phyloP scores from a whole-genome alignment of 2,888 invertebrate species.

The Hirudinaria manillensis region DNA sequence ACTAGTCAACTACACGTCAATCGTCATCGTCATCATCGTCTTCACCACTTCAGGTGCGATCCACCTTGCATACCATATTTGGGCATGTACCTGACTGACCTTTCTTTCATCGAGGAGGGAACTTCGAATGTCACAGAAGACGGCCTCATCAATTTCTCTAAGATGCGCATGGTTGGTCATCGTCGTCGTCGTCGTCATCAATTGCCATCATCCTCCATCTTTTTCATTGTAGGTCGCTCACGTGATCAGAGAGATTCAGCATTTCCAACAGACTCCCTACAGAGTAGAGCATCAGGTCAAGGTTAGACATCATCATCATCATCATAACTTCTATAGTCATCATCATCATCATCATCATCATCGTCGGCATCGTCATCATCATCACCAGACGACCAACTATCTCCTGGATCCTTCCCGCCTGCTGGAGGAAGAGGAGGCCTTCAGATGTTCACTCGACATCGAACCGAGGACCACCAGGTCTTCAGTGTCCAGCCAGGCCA shows the following conservation, averaged over 20 bases:
- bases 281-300: conserved; percentile 78
- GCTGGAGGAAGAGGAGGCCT: conserved; percentile 73
- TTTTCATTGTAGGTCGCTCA: conserved; percentile 71
- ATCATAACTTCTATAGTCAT: not conserved
- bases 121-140: conserved; percentile 84
- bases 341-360: conserved; percentile 15
- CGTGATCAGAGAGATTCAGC: conserved; percentile 81
- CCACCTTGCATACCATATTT: conserved; percentile 55
- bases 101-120: conserved; percentile 87
- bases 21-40: conserved; percentile 15
- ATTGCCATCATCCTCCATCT: not conserved
- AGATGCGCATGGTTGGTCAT: conserved; percentile 78
- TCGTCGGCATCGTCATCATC: not conserved
- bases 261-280: conserved; percentile 84
- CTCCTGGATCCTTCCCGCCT: conserved; percentile 69
- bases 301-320: conserved; percentile 12
- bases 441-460: conserved; percentile 72
- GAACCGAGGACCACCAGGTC: conserved; percentile 65
- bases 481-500: conserved; percentile 34
- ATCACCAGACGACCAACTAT: conserved; percentile 65
- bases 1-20: no score
- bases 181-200: not conserved
- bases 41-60: conserved; percentile 61
- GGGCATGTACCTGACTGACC: conserved; percentile 81
- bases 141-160: conserved; percentile 80